Percentiles rank a stretch among this genome's conserved stretches.
These are phyloP conservation scores for Epinotia ramella DNA, from an alignment of 2,888 invertebrate genomes.

Conservation along the genomic window DNA sequence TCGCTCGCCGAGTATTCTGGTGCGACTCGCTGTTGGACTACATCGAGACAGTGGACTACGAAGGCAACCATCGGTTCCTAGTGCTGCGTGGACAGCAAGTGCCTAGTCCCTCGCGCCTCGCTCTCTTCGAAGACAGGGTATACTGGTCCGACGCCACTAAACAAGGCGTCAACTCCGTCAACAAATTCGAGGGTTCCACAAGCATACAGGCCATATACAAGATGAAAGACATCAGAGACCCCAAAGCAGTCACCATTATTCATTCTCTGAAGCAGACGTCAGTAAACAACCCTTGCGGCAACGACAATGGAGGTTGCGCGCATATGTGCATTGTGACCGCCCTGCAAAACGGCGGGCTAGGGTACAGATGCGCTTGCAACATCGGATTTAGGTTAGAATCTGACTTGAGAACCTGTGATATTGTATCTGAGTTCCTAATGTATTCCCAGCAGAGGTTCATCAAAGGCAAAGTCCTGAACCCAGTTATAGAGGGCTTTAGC, in stretches of 20 bases:
- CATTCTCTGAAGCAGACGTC: slow-evolving; percentile 91
- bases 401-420: slow-evolving; percentile 92
- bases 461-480: slow-evolving; percentile 95
- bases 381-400: slow-evolving; percentile 92
- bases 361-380: slow-evolving; percentile 96
- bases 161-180: slow-evolving; percentile 94
- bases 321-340: slow-evolving; percentile 97
- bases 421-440: slow-evolving; percentile 95
- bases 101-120: slow-evolving; percentile 93
- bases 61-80: slow-evolving; percentile 92
- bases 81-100: slow-evolving; percentile 93
- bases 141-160: slow-evolving; percentile 97
- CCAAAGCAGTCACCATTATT: slow-evolving; percentile 93
- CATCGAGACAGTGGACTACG: slow-evolving; percentile 98
- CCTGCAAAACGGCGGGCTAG: slow-evolving; percentile 89
- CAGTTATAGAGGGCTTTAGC: slow-evolving; percentile 95
- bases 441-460: slow-evolving; percentile 98
- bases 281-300: slow-evolving; percentile 93
- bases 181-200: slow-evolving; percentile 92
- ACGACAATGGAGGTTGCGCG: slow-evolving; percentile 95
- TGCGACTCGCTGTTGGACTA: slow-evolving; percentile 98
- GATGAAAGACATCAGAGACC: slow-evolving; percentile 91
- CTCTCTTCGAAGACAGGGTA: slow-evolving; percentile 93
- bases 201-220: slow-evolving; percentile 93
- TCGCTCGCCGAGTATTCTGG: slow-evolving; percentile 96